Conservation (phyloP, 2,113 vertebrate genomes). For the Salvator merianae region DNA sequence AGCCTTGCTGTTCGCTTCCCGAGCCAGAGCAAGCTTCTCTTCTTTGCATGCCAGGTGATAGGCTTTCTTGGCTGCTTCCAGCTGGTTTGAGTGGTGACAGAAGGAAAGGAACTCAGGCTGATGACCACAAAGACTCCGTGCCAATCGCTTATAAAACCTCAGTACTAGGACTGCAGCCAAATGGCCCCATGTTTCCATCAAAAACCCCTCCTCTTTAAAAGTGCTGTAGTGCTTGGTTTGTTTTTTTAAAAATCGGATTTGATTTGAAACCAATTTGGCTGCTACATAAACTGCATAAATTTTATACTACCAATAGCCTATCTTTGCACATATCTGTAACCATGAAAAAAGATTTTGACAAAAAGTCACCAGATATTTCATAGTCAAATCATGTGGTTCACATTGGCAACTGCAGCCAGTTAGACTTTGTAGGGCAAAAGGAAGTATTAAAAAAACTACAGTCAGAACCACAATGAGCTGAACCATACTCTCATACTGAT, state of each 20-base stretch:
- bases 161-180: background rate
- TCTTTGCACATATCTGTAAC: background rate
- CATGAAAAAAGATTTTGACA: background rate
- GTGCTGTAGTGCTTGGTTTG: background rate
- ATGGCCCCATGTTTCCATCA: background rate
- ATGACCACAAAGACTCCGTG: background rate
- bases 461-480: background rate
- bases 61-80: slow-evolving; percentile 93
- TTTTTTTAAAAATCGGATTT: background rate
- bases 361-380: background rate
- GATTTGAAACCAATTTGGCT: background rate
- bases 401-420: no score
- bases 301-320: no score
- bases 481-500: background rate
- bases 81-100: slow-evolving; percentile 68
- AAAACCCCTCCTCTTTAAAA: background rate
- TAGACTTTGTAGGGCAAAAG: no score
- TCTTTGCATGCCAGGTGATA: slow-evolving; percentile 98
- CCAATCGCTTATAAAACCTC: background rate
- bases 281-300: background rate
- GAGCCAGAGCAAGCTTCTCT: slow-evolving; percentile 89
- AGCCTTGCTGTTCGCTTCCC: slow-evolving; percentile 92
- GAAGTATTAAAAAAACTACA: no score
- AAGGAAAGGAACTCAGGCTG: slow-evolving; percentile 1
- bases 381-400: background rate